Evolutionary conservation across 2,113 vertebrate genomes (phyloP), one percentile per base, ranked within the genome.

Genomic region (Bungarus multicinctus): DNA sequence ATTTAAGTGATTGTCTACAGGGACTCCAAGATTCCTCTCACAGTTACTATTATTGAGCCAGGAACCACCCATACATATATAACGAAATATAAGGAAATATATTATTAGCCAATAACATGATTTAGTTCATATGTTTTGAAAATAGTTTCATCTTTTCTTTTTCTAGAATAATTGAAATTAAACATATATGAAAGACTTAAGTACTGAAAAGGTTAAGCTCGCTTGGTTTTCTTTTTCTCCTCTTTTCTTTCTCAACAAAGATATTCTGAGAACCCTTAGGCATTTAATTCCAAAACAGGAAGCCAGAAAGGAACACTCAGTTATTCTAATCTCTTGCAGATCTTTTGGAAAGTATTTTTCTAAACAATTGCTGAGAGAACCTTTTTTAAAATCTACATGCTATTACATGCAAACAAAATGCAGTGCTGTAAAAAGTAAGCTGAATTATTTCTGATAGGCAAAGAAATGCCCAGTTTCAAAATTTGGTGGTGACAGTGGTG

Each of bases 201-300:
- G 97, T 95, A 95, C 91, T 91, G 95, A 98, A 97, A 96, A 97
- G 96, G 98, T 98, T 99, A 98, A 98, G 97, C 64, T 93, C 94
- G 95, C 96, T 81, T 81, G 74, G 74, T 91, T 96, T 95, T 96
- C 97, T 96, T 96, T 97, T 96, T 97, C 97, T 97, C 87, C 30
- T 55, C 52, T 88, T 64, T 55, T 55, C 34, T 52, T 39, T 34
- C 96, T 96, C 97, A 97, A 97, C 97, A 97, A 95, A 97, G 96
- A 97, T 97, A 96, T 97, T 98, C 97, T 97, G 94, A 97, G 96
- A 97, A 96, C 96, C 94, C 97, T 95, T 92, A 97, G 98, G 97
- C 98, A 98, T 98, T 98, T 97, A 97, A 96, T 96, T 97, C 97
- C 98, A 98, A 98, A 99, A 98, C 98, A 98, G 98, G 98, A 99